Conservation (phyloP, 1,140 invertebrate genomes). For the Liolophura sinensis region DNA sequence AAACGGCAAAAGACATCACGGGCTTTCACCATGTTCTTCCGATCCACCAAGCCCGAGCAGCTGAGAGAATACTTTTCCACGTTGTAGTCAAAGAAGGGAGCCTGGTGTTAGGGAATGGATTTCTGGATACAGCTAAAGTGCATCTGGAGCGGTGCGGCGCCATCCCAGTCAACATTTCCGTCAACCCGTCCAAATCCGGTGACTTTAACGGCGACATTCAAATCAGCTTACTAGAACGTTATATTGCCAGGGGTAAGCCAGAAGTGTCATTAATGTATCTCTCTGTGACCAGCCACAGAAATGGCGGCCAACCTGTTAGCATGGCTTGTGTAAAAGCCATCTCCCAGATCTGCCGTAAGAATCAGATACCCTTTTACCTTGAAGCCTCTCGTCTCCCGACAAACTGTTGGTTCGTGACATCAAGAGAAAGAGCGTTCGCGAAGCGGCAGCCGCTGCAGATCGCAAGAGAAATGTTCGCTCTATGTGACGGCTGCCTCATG, state of each 20-base stretch:
- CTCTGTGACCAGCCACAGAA: slow-evolving; percentile 11
- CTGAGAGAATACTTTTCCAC: slow-evolving; percentile 13
- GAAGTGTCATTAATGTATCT: slow-evolving; percentile 9
- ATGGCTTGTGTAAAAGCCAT: slow-evolving; percentile 1
- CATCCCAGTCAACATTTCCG: slow-evolving; percentile 2
- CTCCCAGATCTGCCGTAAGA: neutral
- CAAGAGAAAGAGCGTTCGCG: slow-evolving; percentile 7
- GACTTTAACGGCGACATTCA: slow-evolving; percentile 1
- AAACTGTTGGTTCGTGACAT: slow-evolving; percentile 15
- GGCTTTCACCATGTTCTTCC: slow-evolving; percentile 13
- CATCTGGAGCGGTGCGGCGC: neutral
- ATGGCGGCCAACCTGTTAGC: slow-evolving; percentile 10
- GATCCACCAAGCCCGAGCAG: slow-evolving; percentile 20
- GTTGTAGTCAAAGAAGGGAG: too few species aligned
- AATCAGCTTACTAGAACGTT: slow-evolving; percentile 4
- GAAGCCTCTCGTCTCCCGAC: neutral
- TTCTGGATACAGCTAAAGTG: slow-evolving; percentile 12
- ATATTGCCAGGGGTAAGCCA: neutral
- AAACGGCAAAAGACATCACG: slow-evolving; percentile 8
- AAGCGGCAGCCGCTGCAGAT: slow-evolving; percentile 8
- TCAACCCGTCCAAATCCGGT: neutral
- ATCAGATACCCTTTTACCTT: slow-evolving; percentile 3
- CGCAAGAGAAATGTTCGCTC: slow-evolving; percentile 12
- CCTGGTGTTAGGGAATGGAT: neutral
- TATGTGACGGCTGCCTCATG: slow-evolving; percentile 10